Evolutionary conservation across 92 coral and sea anemone species (phyloP).

Genomic region (Desmophyllum pertusum): DNA sequence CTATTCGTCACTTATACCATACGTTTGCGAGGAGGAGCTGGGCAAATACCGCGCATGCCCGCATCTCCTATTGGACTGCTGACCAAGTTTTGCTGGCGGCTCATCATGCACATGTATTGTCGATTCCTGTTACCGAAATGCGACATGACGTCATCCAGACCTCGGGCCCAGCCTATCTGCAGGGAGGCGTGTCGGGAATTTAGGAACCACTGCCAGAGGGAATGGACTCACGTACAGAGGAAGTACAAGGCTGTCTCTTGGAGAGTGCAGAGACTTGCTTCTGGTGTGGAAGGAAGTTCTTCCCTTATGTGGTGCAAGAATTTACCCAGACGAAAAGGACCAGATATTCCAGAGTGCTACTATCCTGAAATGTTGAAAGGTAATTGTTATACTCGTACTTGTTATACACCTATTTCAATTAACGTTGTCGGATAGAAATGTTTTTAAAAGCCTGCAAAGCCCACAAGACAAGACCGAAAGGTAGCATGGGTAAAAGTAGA

Average conservation of each 20-base stretch:
- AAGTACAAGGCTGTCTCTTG: slow-evolving; percentile 41
- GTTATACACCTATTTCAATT: too few species aligned
- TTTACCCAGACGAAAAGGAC: slow-evolving; percentile 67
- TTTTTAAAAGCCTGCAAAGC: too few species aligned
- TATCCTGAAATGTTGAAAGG: slow-evolving; percentile 47
- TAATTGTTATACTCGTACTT: neutral
- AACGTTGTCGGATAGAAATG: too few species aligned
- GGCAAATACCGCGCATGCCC: slow-evolving; percentile 27
- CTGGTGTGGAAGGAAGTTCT: slow-evolving; percentile 43
- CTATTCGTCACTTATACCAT: slow-evolving; percentile 22
- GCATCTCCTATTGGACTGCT: slow-evolving; percentile 12
- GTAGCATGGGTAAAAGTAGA: too few species aligned
- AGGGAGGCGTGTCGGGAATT: slow-evolving; percentile 77
- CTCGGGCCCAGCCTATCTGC: slow-evolving; percentile 82
- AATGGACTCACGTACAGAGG: slow-evolving; percentile 59
- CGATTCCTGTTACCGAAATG: slow-evolving; percentile 72
- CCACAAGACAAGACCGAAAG: too few species aligned
- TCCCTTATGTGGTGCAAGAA: slow-evolving; percentile 70
- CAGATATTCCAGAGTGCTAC: slow-evolving; percentile 72
- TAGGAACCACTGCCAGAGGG: slow-evolving; percentile 55
- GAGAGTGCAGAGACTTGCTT: slow-evolving; percentile 24
- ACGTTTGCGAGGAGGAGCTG: slow-evolving; percentile 8
- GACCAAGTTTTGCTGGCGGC: slow-evolving; percentile 34
- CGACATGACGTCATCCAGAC: slow-evolving; percentile 61
- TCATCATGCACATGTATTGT: slow-evolving; percentile 71